Evolutionary conservation across 2,113 vertebrate species (phyloP).

Genomic region (Trachemys scripta): DNA sequence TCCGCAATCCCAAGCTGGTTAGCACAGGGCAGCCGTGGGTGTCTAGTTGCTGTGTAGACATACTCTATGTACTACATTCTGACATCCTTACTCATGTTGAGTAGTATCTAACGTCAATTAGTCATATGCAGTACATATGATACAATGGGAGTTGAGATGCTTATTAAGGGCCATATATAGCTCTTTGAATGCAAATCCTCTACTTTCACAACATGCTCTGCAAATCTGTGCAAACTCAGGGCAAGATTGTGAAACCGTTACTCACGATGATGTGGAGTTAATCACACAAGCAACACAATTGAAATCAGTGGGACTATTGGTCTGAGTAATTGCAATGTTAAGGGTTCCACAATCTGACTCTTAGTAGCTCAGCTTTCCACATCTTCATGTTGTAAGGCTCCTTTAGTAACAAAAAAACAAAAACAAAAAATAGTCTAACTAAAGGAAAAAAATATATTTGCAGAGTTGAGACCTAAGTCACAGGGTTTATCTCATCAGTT

Average conservation of each 20-base stretch:
- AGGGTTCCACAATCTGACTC: not conserved
- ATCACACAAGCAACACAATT: not conserved
- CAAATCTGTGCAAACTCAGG: not conserved
- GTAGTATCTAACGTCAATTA: not conserved
- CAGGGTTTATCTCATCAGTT: not conserved
- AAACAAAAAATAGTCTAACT: not conserved
- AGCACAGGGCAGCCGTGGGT: not conserved
- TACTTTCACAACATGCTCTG: not conserved
- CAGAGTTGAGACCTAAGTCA: conserved; percentile 28
- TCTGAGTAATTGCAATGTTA: not conserved
- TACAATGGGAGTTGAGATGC: not conserved
- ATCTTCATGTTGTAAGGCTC: not conserved
- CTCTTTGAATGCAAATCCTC: not conserved
- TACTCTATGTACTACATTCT: not conserved
- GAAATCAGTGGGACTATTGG: not conserved
- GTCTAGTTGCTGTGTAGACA: not conserved
- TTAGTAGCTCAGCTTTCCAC: not conserved
- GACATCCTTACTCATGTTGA: not conserved
- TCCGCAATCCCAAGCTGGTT: not conserved
- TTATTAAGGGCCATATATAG: not conserved
- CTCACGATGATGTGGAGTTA: rapidly evolving
- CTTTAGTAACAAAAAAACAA: not conserved
- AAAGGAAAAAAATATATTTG: conserved; percentile 23
- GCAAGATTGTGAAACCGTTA: not conserved
- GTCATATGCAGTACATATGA: not conserved